Base-by-base conservation (phyloP, 1,140 invertebrate genomes). In the Aethina tumida region DNA sequence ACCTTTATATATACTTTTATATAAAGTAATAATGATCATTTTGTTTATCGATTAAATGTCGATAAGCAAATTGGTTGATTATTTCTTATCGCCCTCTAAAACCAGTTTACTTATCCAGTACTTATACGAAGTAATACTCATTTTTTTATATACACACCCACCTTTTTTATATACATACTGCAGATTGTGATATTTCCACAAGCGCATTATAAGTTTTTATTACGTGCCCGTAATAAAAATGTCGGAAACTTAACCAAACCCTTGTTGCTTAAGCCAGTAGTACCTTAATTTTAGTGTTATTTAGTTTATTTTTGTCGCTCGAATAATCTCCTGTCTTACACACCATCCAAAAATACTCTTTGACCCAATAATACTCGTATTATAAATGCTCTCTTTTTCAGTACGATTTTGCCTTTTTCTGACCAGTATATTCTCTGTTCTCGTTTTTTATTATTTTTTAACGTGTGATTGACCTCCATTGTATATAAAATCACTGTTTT, bases 201-300 rank as follows among this genome's bases (percentile, higher is more conserved):
- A 35, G 28, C 31, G 35, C 24, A 40, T 46, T 41, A 37, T 32
- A 26, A 9, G n/a, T 34, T 38, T 41, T 41, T 43, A 33, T 34
- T 48, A 50, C 44, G 38, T 39, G 31, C 17, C 31, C 34, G 19
- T 35, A 33, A 35, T 40, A 39, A 26, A 47, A 50, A 43, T 47
- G 46, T 29, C 43, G 39, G 36, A 41, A 52, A 45, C 44, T 43
- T 42, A 53, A 47, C 48, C 50, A 55, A 55, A 53, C 45, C 27
- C 24, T 48, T 46, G 41, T 50, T 49, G 45, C 46, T 50, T 47
- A 47, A 52, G 52, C 53, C 53, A 56, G 49, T 52, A 56, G 53
- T 53, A 53, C 46, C 48, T 47, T 55, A 49, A 51, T 44, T 41
- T 53, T 45, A 29, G 30, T 43, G 38, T 41, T 39, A 31, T 25